A percentile compares a stretch with the other conserved stretches of the same genome.
phyloP scores from a whole-genome alignment of 2,888 invertebrate genomes.

The Cheilosia pagana region DNA sequence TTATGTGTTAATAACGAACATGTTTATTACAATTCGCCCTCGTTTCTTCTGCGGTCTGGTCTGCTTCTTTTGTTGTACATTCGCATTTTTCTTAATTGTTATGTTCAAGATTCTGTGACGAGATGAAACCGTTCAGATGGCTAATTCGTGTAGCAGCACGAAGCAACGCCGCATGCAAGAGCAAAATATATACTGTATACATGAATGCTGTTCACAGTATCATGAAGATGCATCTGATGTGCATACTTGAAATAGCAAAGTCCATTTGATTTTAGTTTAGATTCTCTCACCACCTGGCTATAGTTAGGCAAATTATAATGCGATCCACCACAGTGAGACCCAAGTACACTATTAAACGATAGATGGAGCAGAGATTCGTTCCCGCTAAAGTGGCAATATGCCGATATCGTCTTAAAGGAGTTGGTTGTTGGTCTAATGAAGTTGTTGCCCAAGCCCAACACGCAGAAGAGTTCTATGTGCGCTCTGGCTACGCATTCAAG shows the following conservation, averaged over 20 bases:
- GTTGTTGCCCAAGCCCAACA: conserved; percentile 34
- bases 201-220: conserved; percentile 12
- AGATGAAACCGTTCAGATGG: conserved; percentile 47
- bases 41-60: conserved; percentile 4
- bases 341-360: not conserved
- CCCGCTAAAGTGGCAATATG: conserved; percentile 23
- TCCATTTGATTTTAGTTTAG: conserved; percentile 52
- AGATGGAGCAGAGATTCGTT: conserved; percentile 4
- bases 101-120: conserved; percentile 63
- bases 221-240: conserved; percentile 33
- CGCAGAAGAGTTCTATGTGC: conserved; percentile 40
- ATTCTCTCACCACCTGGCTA: conserved; percentile 17
- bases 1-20: conserved; percentile 3
- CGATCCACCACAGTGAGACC: not conserved
- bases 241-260: conserved; percentile 44
- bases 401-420: conserved; percentile 17
- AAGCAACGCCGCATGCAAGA: conserved; percentile 22
- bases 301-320: conserved; percentile 24
- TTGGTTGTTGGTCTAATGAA: conserved; percentile 31
- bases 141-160: conserved; percentile 37
- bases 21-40: conserved; percentile 6
- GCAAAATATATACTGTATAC: not conserved
- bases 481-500: conserved; percentile 40
- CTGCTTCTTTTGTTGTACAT: conserved; percentile 21
- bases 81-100: conserved; percentile 39